Percentiles rank a stretch among this genome's conserved stretches.
These are phyloP conservation scores for Macquaria ambigua DNA, from an alignment of 2,113 vertebrate genomes.

Conservation along the genomic window DNA sequence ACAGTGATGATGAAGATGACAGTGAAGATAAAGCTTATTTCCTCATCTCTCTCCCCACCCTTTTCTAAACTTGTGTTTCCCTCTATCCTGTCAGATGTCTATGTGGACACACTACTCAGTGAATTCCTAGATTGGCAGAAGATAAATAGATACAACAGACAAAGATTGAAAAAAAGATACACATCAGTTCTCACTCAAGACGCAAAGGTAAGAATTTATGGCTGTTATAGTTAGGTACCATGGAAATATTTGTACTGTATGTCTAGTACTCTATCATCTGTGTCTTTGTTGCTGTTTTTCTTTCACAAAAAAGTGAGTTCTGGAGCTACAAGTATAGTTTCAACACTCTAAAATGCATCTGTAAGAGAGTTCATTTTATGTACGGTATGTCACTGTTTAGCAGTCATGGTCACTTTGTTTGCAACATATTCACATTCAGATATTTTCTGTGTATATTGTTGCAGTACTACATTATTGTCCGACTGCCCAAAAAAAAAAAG, in stretches of 20 bases:
- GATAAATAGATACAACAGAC: neutral
- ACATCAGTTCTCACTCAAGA: neutral
- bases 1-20: conserved; percentile 45
- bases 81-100: neutral
- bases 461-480: neutral
- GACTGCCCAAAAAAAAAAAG: neutral
- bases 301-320: neutral
- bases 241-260: neutral
- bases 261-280: neutral
- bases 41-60: conserved; percentile 44
- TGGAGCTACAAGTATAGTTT: neutral
- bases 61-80: conserved; percentile 9
- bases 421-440: neutral
- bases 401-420: neutral
- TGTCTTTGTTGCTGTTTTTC: neutral
- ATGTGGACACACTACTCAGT: conserved; percentile 9
- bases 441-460: neutral
- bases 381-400: neutral
- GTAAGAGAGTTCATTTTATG: neutral
- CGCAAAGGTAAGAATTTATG: conserved; percentile 39
- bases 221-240: neutral
- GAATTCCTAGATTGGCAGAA: neutral
- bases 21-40: conserved; percentile 51
- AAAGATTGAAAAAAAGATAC: neutral
- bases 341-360: neutral